A percentile compares a stretch with the other conserved stretches of the same genome.
Evolutionary conservation across 2,888 invertebrate species (phyloP).

Genomic region (Ichneumoninae sp.): DNA sequence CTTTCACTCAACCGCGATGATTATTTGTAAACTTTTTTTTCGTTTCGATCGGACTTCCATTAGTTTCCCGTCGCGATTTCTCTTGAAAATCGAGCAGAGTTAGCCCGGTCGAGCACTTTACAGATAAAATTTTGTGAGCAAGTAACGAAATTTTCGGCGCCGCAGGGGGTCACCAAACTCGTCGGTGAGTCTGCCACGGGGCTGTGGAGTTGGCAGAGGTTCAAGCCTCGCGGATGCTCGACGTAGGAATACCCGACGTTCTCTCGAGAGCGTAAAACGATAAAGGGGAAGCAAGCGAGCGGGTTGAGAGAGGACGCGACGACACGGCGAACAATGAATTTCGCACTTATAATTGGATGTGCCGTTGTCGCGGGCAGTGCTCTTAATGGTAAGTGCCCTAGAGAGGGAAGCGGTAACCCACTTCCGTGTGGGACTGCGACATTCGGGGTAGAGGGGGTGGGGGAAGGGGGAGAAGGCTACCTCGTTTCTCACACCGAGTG

Average conservation of each 20-base stretch:
- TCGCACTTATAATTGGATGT: conserved; percentile 82
- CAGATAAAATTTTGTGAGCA: conserved; percentile 54
- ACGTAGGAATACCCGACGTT: conserved; percentile 54
- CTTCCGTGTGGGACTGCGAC: conserved; percentile 66
- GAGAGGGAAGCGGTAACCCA: conserved; percentile 62
- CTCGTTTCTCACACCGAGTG: conserved; percentile 62
- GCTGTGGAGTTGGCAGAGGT: conserved; percentile 63
- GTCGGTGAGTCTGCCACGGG: conserved; percentile 50
- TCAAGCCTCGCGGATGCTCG: conserved; percentile 58
- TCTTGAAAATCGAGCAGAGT: background rate
- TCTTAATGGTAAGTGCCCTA: conserved; percentile 79
- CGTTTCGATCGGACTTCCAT: background rate
- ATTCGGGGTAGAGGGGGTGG: background rate
- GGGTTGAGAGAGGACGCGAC: conserved; percentile 53
- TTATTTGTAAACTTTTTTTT: background rate
- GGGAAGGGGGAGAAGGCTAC: conserved; percentile 23
- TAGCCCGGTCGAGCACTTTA: conserved; percentile 19
- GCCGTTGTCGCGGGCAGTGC: conserved; percentile 78
- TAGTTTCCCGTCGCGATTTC: background rate
- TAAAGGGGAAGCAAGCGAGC: conserved; percentile 14
- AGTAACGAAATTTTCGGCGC: conserved; percentile 67
- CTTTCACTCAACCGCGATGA: background rate
- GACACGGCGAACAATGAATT: conserved; percentile 78
- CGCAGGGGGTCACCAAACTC: conserved; percentile 61
- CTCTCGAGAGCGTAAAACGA: conserved; percentile 21